Evolutionary conservation across 2,797 vertebrate species (phyloP).

Genomic region (Chelidonichthys spinosus): DNA sequence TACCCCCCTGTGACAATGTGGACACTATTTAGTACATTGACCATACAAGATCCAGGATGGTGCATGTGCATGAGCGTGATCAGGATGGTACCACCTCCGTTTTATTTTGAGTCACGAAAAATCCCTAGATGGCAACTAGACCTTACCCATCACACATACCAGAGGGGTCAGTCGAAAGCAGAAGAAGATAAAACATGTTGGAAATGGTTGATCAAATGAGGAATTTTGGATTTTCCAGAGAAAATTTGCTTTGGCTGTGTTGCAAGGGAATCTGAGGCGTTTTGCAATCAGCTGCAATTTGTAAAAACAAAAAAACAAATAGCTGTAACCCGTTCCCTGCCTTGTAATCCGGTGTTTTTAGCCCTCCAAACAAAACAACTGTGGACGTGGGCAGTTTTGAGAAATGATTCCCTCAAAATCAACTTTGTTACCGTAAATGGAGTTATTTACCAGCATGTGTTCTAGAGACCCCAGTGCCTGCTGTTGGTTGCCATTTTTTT

Average conservation of each 20-base stretch:
- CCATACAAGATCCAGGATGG: no score
- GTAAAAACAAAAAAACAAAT: not conserved
- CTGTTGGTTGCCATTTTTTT: conserved; percentile 33
- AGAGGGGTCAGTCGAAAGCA: not conserved
- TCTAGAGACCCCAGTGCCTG: conserved; percentile 2
- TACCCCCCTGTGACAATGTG: no score
- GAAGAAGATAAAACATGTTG: not conserved
- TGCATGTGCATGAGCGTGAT: no score
- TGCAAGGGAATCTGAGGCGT: conserved; percentile 1
- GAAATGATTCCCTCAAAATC: conserved; percentile 16
- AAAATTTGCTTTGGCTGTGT: conserved; percentile 11
- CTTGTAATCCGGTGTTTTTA: conserved; percentile 9
- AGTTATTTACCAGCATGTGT: conserved; percentile 24
- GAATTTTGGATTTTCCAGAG: conserved; percentile 6
- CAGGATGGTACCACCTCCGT: no score
- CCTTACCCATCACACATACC: not conserved
- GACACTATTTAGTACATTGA: no score
- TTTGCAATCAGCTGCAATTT: conserved; percentile 12
- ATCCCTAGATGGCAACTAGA: not conserved
- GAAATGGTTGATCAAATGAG: conserved; percentile 9
- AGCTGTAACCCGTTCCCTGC: not conserved
- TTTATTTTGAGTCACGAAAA: no score
- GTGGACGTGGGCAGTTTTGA: conserved; percentile 2
- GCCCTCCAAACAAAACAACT: not conserved
- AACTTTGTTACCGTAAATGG: conserved; percentile 22